Evolutionary conservation across 2,797 vertebrate species (phyloP), one percentile per base, ranked within the genome.

Genomic region (Manis crassicaudata): DNA sequence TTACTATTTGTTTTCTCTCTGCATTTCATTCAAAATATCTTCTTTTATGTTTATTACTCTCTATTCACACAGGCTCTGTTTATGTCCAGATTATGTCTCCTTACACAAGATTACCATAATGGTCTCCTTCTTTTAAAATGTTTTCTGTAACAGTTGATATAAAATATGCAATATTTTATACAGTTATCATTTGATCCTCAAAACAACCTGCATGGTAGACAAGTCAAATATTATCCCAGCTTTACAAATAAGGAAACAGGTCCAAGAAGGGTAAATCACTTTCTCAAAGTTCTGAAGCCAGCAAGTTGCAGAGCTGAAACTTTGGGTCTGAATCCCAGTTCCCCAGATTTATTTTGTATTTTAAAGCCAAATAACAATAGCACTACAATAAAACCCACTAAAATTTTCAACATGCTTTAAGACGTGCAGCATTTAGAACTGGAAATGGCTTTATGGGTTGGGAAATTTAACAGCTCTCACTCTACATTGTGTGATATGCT

Each of bases 401-500:
- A 67, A 76, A 54, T 35, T 58, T 37, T 65, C 58, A 73, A 43
- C 35, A n/a, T 50, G 7, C 46, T 75, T 83, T 10, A 72, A 80
- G 27, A 14, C 14, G n/a, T 20, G 35, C 4, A 60, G 54, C 27
- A 40, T 10, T 68, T 58, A 46, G 54, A 62, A 81, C 9, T 8
- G 7, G 5, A 88, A 58, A 29, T 3, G 1, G 20, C 3, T 29
- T n/a, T 67, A 9, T 0, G 17, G 35, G 70, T 52, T 17, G 27
- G 1, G 25, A 79, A 37, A 63, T 43, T 5, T 21, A 86, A 29
- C 11, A 50, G 25, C 27, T 29, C 20, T 84, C 5, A 18, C 43
- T 56, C 20, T 13, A 7, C 6, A 5, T 1, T 21, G 8, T 5
- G 37, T 6, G 29, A 63, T 0, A 1, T 3, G 13, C 3, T 4